phyloP scores from a whole-genome alignment of 2,888 invertebrate genomes.

The Agonopterix alstromeriana region DNA sequence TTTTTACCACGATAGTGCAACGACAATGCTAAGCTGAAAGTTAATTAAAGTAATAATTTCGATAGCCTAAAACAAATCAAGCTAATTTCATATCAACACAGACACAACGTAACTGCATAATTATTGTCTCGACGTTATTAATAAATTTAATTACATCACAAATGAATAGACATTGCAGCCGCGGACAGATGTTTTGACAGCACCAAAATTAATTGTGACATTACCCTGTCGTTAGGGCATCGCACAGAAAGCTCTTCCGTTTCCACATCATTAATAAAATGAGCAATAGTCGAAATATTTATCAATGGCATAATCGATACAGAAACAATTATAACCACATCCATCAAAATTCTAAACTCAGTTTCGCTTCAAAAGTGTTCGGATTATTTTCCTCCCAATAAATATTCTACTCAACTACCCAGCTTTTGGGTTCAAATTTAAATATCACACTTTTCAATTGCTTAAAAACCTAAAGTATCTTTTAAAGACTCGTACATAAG shows the following conservation, averaged over 20 bases:
- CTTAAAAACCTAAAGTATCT: background rate
- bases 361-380: constrained; percentile 39
- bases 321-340: constrained; percentile 77
- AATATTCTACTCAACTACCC: constrained; percentile 26
- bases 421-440: constrained; percentile 27
- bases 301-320: constrained; percentile 78
- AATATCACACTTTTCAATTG: background rate
- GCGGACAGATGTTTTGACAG: constrained; percentile 74
- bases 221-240: constrained; percentile 63
- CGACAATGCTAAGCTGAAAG: no score
- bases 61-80: no score
- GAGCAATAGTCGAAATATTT: constrained; percentile 75
- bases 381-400: constrained; percentile 24
- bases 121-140: background rate
- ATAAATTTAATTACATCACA: constrained; percentile 47
- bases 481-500: constrained; percentile 17
- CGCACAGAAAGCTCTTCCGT: constrained; percentile 61
- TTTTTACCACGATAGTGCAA: no score
- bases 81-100: no score
- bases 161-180: constrained; percentile 39
- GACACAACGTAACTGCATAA: no score
- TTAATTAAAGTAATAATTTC: no score
- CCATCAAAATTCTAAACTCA: constrained; percentile 71
- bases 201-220: constrained; percentile 71
- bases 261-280: constrained; percentile 75